Evolutionary conservation across 2,888 invertebrate species (phyloP), one percentile per base, ranked within the genome.

Genomic region (Pachymerium ferrugineum): DNA sequence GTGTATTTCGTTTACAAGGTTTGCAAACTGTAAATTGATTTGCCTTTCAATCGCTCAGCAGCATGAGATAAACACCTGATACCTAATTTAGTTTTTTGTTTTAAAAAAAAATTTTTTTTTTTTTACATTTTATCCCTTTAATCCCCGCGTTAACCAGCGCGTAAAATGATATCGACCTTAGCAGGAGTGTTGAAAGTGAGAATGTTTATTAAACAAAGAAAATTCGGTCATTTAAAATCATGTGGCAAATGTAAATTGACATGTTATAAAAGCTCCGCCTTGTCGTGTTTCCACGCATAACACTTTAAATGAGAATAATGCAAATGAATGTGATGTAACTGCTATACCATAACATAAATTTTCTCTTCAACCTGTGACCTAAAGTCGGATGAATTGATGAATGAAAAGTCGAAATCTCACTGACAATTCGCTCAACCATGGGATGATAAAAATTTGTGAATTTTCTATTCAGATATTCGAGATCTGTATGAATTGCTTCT

Each of bases 401-500:
- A n/a, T n/a, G n/a, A n/a, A n/a, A n/a, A n/a, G n/a, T n/a, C n/a
- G n/a, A n/a, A n/a, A n/a, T n/a, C n/a, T n/a, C n/a, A n/a, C n/a
- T n/a, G n/a, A n/a, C n/a, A n/a, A n/a, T n/a, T n/a, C n/a, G n/a
- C n/a, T n/a, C n/a, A n/a, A n/a, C n/a, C n/a, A n/a, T n/a, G n/a
- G n/a, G n/a, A n/a, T n/a, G n/a, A 12, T 38, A 16, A 38, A 2
- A 38, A 3, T 4, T 38, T 38, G 14, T 70, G 10, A 16, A n/a
- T n/a, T 22, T 22, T 47, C 29, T 31, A 67, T 25, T 12, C 70
- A 77, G 77, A 74, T 72, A 71, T 78, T 69, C 76, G 78, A 12
- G 78, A 78, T 68, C 74, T 78, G 38, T 78, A 78, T 67, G 78
- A 78, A 69, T 62, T 78, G 25, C 76, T 78, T 70, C 67, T 78